Conservation (phyloP, 2,888 invertebrate species). For the Crepidodera aurea region DNA sequence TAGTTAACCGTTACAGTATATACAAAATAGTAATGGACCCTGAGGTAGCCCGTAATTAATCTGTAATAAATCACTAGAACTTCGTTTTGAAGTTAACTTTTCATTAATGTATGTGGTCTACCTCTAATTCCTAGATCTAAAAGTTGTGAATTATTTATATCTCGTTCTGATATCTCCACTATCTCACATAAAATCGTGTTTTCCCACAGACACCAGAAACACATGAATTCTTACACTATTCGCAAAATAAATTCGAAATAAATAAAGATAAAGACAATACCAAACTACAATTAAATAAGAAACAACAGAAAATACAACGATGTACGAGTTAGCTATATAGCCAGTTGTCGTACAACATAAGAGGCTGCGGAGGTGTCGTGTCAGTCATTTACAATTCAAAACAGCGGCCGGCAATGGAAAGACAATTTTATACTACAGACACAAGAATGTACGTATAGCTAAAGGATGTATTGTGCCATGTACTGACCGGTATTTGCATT, state of each 20-base stretch:
- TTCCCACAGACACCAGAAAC: conserved; percentile 21
- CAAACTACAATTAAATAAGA: conserved; percentile 17
- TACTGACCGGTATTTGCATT: conserved; percentile 11
- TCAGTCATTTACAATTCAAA: conserved; percentile 51
- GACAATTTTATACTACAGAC: background rate
- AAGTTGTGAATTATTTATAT: no score
- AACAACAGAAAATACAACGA: conserved; percentile 5
- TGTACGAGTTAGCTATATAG: background rate
- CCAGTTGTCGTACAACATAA: conserved; percentile 8
- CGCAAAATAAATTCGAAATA: conserved; percentile 10
- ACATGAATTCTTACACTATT: conserved; percentile 9
- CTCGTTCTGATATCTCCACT: no score
- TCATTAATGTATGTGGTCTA: no score
- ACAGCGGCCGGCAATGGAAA: conserved; percentile 39
- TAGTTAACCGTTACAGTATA: no score
- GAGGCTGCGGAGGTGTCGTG: conserved; percentile 42
- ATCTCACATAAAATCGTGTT: conserved; percentile 17
- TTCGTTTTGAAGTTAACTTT: no score
- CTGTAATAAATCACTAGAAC: no score
- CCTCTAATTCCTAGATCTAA: no score
- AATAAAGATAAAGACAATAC: conserved; percentile 21
- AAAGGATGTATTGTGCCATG: conserved; percentile 3
- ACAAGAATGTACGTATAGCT: background rate
- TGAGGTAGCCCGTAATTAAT: no score
- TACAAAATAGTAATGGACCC: no score